Percentiles rank a stretch among this genome's conserved stretches.
phyloP scores from a whole-genome alignment of 1,140 invertebrate genomes.

The Rhopalosiphum padi region DNA sequence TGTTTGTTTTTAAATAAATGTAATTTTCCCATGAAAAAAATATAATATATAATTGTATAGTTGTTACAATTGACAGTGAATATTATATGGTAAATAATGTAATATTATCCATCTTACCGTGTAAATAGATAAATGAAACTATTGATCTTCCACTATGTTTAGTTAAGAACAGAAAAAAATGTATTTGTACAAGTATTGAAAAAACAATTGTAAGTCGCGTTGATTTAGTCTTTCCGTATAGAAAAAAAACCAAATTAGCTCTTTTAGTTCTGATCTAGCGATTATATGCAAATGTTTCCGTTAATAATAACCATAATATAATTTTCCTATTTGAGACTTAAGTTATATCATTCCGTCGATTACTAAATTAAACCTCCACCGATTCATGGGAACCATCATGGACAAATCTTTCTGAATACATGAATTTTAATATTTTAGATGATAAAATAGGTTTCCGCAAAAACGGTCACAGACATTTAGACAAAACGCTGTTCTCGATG shows the following conservation, averaged over 20 bases:
- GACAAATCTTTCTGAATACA: not conserved
- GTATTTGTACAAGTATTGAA: too few relatives aligned
- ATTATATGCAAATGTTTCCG: not conserved
- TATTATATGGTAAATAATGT: not conserved
- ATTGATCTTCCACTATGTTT: not conserved
- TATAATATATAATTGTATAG: not conserved
- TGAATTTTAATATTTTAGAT: slow-evolving; percentile 11
- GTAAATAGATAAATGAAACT: not conserved
- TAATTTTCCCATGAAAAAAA: not conserved
- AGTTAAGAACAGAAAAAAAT: too few relatives aligned
- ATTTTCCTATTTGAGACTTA: not conserved
- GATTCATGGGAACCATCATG: not conserved
- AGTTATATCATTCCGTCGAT: not conserved
- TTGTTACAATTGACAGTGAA: not conserved
- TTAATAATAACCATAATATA: not conserved
- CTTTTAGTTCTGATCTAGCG: not conserved
- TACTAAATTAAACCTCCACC: not conserved
- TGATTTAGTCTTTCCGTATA: too few relatives aligned
- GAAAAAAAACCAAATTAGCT: not conserved
- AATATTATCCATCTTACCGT: not conserved
- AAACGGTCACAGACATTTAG: not conserved
- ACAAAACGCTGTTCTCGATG: not conserved
- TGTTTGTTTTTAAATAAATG: not conserved
- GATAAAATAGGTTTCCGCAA: not conserved
- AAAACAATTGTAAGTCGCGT: too few relatives aligned